phyloP scores from a whole-genome alignment of 2,797 vertebrate species.

The Halcyon badia region DNA sequence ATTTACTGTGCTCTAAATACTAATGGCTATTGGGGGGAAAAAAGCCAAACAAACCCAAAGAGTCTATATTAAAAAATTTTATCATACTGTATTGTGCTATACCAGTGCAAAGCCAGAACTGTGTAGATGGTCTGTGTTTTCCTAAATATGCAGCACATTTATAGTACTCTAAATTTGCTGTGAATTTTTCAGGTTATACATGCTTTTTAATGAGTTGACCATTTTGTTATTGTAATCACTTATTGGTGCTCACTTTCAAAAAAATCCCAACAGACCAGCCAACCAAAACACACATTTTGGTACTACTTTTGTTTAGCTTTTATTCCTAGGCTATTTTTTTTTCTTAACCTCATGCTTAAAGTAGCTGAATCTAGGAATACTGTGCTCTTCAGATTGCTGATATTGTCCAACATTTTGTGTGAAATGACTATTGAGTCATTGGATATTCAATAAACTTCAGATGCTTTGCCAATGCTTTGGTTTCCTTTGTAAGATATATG shows the following conservation, averaged over 20 bases:
- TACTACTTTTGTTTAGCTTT: background rate
- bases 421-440: background rate
- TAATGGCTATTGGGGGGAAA: background rate
- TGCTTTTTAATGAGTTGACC: background rate
- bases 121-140: background rate
- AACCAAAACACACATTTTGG: background rate
- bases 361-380: background rate
- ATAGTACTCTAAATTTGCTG: background rate
- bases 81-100: background rate
- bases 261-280: background rate
- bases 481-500: background rate
- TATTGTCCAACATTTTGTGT: background rate
- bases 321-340: background rate
- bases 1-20: background rate
- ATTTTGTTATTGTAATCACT: background rate
- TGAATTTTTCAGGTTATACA: background rate
- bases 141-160: background rate
- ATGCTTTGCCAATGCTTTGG: background rate
- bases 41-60: background rate
- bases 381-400: background rate
- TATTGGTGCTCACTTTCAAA: rapidly evolving
- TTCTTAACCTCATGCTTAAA: background rate
- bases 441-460: background rate
- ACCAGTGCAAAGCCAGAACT: background rate
- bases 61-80: background rate